These are phyloP conservation scores for Saturnia japonica DNA, from an alignment of 2,888 invertebrate species.

Conservation along the genomic window DNA sequence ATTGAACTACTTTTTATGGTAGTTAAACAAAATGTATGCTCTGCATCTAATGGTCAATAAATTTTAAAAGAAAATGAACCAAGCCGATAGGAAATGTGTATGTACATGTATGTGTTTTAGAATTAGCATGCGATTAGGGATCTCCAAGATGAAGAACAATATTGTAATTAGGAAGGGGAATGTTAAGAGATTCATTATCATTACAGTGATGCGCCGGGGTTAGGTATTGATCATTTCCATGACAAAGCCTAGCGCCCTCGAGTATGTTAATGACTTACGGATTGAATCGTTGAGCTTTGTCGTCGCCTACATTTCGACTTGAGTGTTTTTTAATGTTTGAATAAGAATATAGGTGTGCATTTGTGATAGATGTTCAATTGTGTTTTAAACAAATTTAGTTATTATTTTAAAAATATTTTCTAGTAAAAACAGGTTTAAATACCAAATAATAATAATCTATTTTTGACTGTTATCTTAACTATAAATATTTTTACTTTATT, in stretches of 20 bases:
- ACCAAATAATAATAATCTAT: too few relatives aligned
- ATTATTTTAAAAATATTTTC: too few relatives aligned
- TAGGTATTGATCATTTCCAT: slow-evolving; percentile 22
- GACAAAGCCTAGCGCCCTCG: slow-evolving; percentile 20
- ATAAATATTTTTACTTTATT: too few relatives aligned
- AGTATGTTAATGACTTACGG: slow-evolving; percentile 23
- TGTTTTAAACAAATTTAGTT: too few relatives aligned
- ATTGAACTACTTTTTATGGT: too few relatives aligned
- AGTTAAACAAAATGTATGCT: too few relatives aligned
- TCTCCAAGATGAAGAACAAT: slow-evolving; percentile 27
- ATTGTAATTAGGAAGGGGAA: slow-evolving; percentile 39
- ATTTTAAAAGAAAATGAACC: too few relatives aligned
- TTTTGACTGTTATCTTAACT: too few relatives aligned
- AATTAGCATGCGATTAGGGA: background rate
- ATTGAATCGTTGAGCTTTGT: slow-evolving; percentile 18
- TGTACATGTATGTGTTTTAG: background rate
- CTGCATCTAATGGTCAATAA: too few relatives aligned
- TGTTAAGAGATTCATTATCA: slow-evolving; percentile 44
- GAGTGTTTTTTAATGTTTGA: slow-evolving; percentile 18
- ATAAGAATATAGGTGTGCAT: background rate
- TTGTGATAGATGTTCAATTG: too few relatives aligned
- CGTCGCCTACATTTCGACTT: slow-evolving; percentile 16
- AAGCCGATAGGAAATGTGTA: background rate
- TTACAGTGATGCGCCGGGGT: slow-evolving; percentile 23
- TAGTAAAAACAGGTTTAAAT: too few relatives aligned